A percentile compares a stretch with the other conserved stretches of the same genome.
Evolutionary conservation across 1,140 invertebrate genomes (phyloP).

Genomic region (Drosophila parvula): DNA sequence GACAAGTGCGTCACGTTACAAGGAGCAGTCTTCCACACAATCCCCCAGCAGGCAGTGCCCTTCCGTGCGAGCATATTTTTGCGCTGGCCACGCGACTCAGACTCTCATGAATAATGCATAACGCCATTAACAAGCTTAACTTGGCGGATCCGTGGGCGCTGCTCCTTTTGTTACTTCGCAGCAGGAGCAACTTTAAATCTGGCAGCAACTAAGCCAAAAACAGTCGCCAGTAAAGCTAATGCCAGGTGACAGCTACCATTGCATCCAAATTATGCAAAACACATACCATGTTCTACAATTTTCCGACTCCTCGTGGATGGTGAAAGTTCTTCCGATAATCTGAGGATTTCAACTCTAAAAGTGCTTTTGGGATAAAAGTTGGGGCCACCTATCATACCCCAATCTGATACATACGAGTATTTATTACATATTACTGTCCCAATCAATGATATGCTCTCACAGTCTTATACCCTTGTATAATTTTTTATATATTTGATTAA

Average conservation of each 20-base stretch:
- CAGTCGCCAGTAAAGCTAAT: slow-evolving; percentile 24
- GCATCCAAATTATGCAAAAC: slow-evolving; percentile 37
- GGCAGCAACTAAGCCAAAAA: slow-evolving; percentile 28
- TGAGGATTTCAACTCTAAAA: not conserved
- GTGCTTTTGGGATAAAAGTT: too few relatives aligned
- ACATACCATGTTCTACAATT: not conserved
- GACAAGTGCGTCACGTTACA: slow-evolving; percentile 7
- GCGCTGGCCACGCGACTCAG: slow-evolving; percentile 13
- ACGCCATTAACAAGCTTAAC: slow-evolving; percentile 16
- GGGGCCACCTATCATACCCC: too few relatives aligned
- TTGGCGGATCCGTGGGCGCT: slow-evolving; percentile 14
- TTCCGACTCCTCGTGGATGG: not conserved
- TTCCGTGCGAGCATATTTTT: slow-evolving; percentile 10
- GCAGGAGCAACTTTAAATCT: slow-evolving; percentile 22
- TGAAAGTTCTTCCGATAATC: not conserved
- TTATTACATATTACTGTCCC: too few relatives aligned
- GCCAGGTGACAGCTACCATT: slow-evolving; percentile 13
- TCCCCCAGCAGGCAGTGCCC: not conserved
- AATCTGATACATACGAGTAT: too few relatives aligned
- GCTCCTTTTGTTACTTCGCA: slow-evolving; percentile 17
- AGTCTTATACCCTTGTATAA: too few relatives aligned
- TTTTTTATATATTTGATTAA: too few relatives aligned
- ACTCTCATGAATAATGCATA: slow-evolving; percentile 39
- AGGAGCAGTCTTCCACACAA: not conserved
- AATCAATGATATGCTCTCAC: too few relatives aligned